These are phyloP conservation scores for Oxyteleia sp. DNA, from an alignment of 2,888 invertebrate genomes.

Conservation along the genomic window DNA sequence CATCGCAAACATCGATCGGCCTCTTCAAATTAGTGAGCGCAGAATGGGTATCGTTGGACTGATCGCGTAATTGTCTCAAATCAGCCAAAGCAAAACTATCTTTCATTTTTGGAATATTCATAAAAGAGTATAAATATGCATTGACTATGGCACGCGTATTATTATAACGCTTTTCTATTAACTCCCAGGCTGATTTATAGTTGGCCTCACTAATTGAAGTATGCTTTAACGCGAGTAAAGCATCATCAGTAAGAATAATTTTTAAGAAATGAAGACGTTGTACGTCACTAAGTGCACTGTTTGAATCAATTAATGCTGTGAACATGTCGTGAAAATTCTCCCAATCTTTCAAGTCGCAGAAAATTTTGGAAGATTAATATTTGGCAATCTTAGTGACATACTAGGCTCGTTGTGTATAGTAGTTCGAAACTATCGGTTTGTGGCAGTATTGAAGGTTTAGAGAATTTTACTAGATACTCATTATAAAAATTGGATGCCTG, in stretches of 20 bases:
- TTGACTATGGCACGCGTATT: slow-evolving; percentile 33
- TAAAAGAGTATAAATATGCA: neutral
- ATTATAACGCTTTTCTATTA: slow-evolving; percentile 14
- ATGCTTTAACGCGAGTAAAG: slow-evolving; percentile 19
- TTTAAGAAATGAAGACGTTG: slow-evolving; percentile 57
- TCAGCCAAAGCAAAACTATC: neutral
- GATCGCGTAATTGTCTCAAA: neutral
- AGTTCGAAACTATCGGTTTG: neutral
- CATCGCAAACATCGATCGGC: neutral
- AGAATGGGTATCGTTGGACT: neutral
- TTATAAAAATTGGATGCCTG: no score
- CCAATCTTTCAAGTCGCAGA: slow-evolving; percentile 41
- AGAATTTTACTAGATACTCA: no score
- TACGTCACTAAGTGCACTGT: slow-evolving; percentile 39
- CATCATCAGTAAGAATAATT: slow-evolving; percentile 18
- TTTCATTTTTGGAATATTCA: neutral
- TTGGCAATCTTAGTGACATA: neutral
- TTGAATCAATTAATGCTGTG: slow-evolving; percentile 54
- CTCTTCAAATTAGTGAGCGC: neutral
- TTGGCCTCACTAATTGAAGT: slow-evolving; percentile 28
- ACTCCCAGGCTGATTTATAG: slow-evolving; percentile 24
- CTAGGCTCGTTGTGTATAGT: neutral
- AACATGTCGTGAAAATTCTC: slow-evolving; percentile 58
- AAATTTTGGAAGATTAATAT: slow-evolving; percentile 3
- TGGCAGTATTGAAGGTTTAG: neutral